Conservation (phyloP, 2,797 vertebrate genomes). For the Cyprinodon diabolis region DNA sequence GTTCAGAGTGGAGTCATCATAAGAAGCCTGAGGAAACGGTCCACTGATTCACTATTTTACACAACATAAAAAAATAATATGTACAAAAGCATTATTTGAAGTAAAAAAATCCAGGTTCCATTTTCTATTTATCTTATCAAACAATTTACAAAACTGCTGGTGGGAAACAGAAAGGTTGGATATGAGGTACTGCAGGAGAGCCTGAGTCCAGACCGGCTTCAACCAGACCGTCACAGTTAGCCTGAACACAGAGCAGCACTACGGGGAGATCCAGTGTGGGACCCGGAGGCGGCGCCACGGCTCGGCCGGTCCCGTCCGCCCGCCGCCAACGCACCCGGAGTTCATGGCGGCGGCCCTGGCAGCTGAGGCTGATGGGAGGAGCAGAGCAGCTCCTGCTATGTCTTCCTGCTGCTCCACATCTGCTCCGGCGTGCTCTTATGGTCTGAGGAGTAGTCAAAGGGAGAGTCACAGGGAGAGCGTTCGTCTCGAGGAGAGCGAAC, state of each 20-base stretch:
- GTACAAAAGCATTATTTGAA: constrained; percentile 88
- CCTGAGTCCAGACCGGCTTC: constrained; percentile 77
- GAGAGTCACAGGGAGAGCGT: constrained; percentile 91
- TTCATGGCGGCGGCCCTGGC: no score
- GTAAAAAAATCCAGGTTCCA: constrained; percentile 72
- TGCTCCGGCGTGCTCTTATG: constrained; percentile 97
- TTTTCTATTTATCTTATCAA: constrained; percentile 90
- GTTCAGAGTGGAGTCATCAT: constrained; percentile 86
- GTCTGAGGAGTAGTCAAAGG: constrained; percentile 94
- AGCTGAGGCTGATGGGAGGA: no score
- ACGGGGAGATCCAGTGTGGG: constrained; percentile 89
- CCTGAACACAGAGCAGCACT: constrained; percentile 55
- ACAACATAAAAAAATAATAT: constrained; percentile 87
- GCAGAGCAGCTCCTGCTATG: constrained; percentile 85
- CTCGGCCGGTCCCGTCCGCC: no score
- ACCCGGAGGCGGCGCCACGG: no score
- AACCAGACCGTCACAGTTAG: constrained; percentile 76
- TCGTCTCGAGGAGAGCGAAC: constrained; percentile 92
- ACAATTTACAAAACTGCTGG: constrained; percentile 90
- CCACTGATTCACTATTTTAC: constrained; percentile 94
- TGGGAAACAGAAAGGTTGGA: constrained; percentile 87
- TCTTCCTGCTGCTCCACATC: constrained; percentile 95
- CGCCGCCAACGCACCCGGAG: no score
- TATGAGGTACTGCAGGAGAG: constrained; percentile 98
- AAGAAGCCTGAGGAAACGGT: constrained; percentile 91